Evolutionary conservation across 2,113 vertebrate genomes (phyloP), one percentile per base, ranked within the genome.

Genomic region (Phaethornis superciliosus): DNA sequence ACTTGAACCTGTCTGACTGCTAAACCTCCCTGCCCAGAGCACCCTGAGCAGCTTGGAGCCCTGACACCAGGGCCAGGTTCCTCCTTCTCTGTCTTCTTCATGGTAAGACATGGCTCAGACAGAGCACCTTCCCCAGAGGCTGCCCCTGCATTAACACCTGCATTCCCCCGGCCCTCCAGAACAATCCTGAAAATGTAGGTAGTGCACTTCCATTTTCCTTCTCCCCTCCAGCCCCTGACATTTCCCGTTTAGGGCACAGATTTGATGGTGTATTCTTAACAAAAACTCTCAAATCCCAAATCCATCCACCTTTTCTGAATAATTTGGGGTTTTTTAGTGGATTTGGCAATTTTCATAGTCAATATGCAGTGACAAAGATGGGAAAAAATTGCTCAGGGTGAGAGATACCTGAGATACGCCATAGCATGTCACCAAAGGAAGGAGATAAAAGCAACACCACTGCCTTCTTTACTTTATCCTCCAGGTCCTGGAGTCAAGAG

Each of bases 171-270:
- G 75, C 90, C 85, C 76, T 90, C 21, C 75, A 59, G 79, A 24
- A 1, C 82, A 86, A 91, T 90, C 85, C 94, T 81, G 88, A 86
- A 64, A n/a, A 81, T 78, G 91, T 83, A 95, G 79, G 90, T 81
- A 94, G 71, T 22, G 27, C 0, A 0, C n/a, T 82, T 71, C 1
- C 5, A 58, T 60, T 79, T 85, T 54, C 49, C 62, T 83, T n/a
- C 22, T 85, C 44, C 60, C 76, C 56, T 64, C 0, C 0, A 85
- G 65, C 76, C 54, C 69, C 79, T 46, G 77, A 84, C 90, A 88
- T 95, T 88, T 88, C 83, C 69, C 85, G 93, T 86, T 51, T 42
- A 20, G 28, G 15, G 44, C 30, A 75, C 19, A 23, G 49, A 77
- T 64, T 86, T 93, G 88, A 95, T 21, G 49, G 13, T 24, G 8